Evolutionary conservation across 2,797 vertebrate species (phyloP).

Genomic region (Hydrolagus colliei): DNA sequence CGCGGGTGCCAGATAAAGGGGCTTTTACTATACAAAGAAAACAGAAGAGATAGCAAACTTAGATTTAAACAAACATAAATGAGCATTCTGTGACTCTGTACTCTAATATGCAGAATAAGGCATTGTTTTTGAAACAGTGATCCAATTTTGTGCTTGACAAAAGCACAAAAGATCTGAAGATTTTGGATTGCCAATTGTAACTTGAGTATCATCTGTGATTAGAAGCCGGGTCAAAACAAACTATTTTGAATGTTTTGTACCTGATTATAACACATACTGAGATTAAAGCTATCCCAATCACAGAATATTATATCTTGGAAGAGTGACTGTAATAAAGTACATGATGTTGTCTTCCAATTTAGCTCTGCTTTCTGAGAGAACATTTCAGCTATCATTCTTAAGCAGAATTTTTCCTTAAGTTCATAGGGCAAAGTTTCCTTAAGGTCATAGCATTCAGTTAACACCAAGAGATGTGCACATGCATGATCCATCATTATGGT

Average conservation of each 20-base stretch:
- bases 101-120: neutral
- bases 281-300: neutral
- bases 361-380: neutral
- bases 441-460: neutral
- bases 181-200: neutral
- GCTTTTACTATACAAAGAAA: too few species aligned
- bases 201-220: neutral
- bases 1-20: too few species aligned
- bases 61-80: neutral
- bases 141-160: neutral
- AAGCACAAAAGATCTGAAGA: neutral
- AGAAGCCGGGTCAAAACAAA: neutral
- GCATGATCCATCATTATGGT: too few species aligned
- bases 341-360: neutral
- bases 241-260: neutral
- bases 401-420: neutral
- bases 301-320: neutral
- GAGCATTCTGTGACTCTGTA: neutral
- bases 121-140: conserved; percentile 10
- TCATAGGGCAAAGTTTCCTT: neutral
- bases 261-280: neutral
- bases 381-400: neutral
- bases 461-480: neutral
- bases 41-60: neutral
- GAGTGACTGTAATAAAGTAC: neutral